These are phyloP conservation scores for Pangasius macronema DNA, from an alignment of 2,797 vertebrate genomes.

Conservation along the genomic window DNA sequence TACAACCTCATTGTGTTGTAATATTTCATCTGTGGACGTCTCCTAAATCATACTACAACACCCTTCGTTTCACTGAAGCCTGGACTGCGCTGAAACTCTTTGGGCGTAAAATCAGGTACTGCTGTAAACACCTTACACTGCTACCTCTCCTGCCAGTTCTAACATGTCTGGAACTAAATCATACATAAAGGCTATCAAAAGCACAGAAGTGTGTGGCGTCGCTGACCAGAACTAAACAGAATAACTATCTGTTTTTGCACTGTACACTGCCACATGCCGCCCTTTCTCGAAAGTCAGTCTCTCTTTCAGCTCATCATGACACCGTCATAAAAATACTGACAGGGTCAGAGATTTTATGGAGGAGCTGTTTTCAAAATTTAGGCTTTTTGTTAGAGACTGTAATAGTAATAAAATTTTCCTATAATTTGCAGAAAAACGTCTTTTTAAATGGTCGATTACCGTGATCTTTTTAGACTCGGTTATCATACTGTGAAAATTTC, in stretches of 20 bases:
- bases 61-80: background rate
- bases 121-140: background rate
- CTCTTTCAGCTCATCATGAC: background rate
- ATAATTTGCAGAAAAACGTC: background rate
- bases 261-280: background rate
- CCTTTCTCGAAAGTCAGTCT: background rate
- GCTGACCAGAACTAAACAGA: background rate
- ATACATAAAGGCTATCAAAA: background rate
- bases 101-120: background rate
- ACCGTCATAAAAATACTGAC: background rate
- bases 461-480: background rate
- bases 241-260: background rate
- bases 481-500: background rate
- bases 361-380: background rate
- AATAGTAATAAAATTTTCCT: background rate
- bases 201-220: background rate
- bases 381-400: background rate
- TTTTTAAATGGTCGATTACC: background rate
- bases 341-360: background rate
- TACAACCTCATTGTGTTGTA: background rate
- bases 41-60: background rate
- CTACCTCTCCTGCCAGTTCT: background rate
- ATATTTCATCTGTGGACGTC: background rate
- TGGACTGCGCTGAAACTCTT: background rate
- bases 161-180: background rate